Percentiles rank a stretch among this genome's conserved stretches.
Conservation (phyloP, 1,140 invertebrate genomes). For the Telenomus remus region DNA sequence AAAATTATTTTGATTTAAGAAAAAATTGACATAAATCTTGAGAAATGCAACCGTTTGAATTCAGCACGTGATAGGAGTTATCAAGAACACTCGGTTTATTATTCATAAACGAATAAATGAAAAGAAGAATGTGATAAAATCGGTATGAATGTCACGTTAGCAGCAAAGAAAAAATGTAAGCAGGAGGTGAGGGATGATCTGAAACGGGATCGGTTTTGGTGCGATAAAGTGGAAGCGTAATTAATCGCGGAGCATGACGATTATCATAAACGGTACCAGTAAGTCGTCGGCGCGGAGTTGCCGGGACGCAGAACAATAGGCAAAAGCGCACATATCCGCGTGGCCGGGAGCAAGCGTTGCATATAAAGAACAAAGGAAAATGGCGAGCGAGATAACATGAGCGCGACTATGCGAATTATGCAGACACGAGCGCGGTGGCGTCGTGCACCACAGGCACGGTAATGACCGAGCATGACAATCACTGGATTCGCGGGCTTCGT, state of each 20-base stretch:
- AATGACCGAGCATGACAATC: slow-evolving; percentile 62
- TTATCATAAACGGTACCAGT: slow-evolving; percentile 26
- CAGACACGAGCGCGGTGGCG: slow-evolving; percentile 47
- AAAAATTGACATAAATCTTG: too few species aligned
- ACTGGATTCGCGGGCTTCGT: slow-evolving; percentile 54
- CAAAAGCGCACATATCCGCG: slow-evolving; percentile 45
- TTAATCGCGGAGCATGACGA: slow-evolving; percentile 39
- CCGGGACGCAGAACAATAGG: slow-evolving; percentile 33
- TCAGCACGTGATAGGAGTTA: too few species aligned
- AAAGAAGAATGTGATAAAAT: too few species aligned
- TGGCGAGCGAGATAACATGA: slow-evolving; percentile 53
- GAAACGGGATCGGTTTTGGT: too few species aligned
- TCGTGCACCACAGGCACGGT: slow-evolving; percentile 54
- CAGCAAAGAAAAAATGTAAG: too few species aligned
- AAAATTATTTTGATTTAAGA: too few species aligned
- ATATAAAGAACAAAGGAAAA: slow-evolving; percentile 58
- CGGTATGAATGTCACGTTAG: too few species aligned
- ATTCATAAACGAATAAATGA: too few species aligned
- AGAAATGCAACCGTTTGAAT: too few species aligned
- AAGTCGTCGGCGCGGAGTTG: slow-evolving; percentile 5
- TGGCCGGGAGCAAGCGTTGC: slow-evolving; percentile 35
- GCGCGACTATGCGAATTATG: slow-evolving; percentile 50
- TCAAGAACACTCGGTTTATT: too few species aligned
- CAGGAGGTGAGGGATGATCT: too few species aligned
- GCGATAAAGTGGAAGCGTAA: slow-evolving; percentile 13